phyloP scores from a whole-genome alignment of 2,113 vertebrate species.

The Lamprotornis superbus region DNA sequence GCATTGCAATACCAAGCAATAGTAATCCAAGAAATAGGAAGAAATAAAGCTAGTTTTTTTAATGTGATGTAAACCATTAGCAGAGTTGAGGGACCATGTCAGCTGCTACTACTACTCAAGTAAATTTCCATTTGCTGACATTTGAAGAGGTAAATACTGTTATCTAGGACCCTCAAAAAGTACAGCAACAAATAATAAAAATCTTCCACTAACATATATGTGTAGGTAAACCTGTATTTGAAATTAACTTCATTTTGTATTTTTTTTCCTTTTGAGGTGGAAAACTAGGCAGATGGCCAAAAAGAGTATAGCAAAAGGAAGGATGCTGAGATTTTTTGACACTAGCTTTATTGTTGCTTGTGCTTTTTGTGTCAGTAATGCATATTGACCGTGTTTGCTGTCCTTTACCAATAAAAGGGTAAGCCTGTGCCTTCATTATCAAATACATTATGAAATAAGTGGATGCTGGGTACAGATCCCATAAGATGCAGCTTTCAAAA shows the following conservation, averaged over 20 bases:
- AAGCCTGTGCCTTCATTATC: slow-evolving; percentile 72
- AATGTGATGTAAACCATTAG: slow-evolving; percentile 38
- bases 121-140: slow-evolving; percentile 65
- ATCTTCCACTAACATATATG: slow-evolving; percentile 28
- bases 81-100: slow-evolving; percentile 72
- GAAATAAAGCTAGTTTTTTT: slow-evolving; percentile 42
- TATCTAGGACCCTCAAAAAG: slow-evolving; percentile 50
- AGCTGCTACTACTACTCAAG: slow-evolving; percentile 47
- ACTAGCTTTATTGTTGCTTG: slow-evolving; percentile 32
- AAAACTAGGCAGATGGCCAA: slow-evolving; percentile 61
- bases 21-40: slow-evolving; percentile 41
- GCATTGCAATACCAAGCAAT: slow-evolving; percentile 29
- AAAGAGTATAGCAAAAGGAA: slow-evolving; percentile 31
- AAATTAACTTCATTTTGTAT: slow-evolving; percentile 29
- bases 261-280: slow-evolving; percentile 54
- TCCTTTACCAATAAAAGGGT: slow-evolving; percentile 54
- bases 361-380: slow-evolving; percentile 55
- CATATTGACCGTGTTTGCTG: slow-evolving; percentile 51
- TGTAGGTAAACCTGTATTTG: slow-evolving; percentile 21
- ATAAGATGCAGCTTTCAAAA: slow-evolving; percentile 36
- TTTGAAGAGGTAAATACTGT: slow-evolving; percentile 44
- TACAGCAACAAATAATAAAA: slow-evolving; percentile 42
- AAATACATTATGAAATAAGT: slow-evolving; percentile 44
- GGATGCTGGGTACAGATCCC: slow-evolving; percentile 43
- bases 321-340: slow-evolving; percentile 17